Evolutionary conservation across 1,140 invertebrate genomes (phyloP).

Genomic region (Drosophila nebulosa): DNA sequence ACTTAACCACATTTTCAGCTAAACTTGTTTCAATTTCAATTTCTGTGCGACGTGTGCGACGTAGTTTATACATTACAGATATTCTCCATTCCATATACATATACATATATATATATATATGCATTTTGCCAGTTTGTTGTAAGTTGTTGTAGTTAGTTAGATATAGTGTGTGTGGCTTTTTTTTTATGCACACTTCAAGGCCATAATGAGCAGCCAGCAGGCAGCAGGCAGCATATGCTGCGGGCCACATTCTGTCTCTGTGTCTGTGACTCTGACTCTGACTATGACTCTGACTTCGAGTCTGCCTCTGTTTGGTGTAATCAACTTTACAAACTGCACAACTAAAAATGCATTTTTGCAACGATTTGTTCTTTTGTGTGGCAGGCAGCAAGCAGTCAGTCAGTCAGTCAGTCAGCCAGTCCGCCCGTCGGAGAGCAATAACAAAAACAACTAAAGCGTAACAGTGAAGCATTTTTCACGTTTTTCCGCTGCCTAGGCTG

Average conservation of each 20-base stretch:
- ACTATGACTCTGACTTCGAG: slow-evolving; percentile 8
- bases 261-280: slow-evolving; percentile 21
- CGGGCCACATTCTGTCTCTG: slow-evolving; percentile 7
- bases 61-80: slow-evolving; percentile 17
- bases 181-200: slow-evolving; percentile 60
- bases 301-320: slow-evolving; percentile 53
- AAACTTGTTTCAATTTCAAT: slow-evolving; percentile 60
- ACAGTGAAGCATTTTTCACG: slow-evolving; percentile 62
- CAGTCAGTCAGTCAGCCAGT: background rate
- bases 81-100: slow-evolving; percentile 26
- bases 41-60: slow-evolving; percentile 18
- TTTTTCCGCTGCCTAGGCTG: slow-evolving; percentile 51
- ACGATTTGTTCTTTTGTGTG: slow-evolving; percentile 69
- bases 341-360: slow-evolving; percentile 56
- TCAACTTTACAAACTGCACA: slow-evolving; percentile 52
- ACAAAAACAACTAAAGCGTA: slow-evolving; percentile 34
- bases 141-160: slow-evolving; percentile 5
- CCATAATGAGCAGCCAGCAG: slow-evolving; percentile 62
- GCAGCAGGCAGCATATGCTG: slow-evolving; percentile 50
- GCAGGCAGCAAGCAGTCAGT: slow-evolving; percentile 18
- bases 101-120: background rate
- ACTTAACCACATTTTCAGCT: slow-evolving; percentile 37
- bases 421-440: slow-evolving; percentile 8
- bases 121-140: slow-evolving; percentile 13
- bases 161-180: background rate